Percentiles rank a stretch among this genome's conserved stretches.
These are phyloP conservation scores for Corynorhinus townsendii DNA, from an alignment of 2,113 vertebrate species.

Conservation along the genomic window DNA sequence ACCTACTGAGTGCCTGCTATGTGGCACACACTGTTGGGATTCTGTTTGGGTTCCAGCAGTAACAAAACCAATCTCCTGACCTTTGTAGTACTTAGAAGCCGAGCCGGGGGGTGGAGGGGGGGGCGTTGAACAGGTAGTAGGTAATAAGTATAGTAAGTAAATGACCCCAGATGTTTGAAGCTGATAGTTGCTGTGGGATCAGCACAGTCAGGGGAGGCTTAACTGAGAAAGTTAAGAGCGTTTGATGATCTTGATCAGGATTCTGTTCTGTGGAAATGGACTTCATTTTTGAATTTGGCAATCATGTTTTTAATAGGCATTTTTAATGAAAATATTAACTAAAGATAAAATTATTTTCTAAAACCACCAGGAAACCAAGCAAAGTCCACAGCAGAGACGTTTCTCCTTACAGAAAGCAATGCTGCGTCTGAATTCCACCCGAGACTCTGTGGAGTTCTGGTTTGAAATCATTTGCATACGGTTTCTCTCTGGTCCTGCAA, in stretches of 20 bases:
- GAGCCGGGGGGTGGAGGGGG: neutral
- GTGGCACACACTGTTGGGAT: neutral
- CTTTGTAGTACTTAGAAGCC: neutral
- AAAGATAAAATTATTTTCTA: neutral
- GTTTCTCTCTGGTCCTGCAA: neutral
- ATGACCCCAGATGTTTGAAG: neutral
- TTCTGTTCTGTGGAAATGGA: neutral
- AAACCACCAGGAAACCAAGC: neutral
- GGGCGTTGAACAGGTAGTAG: neutral
- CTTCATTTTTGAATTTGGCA: neutral
- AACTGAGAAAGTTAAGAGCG: neutral
- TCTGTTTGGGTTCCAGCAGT: neutral
- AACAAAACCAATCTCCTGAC: neutral
- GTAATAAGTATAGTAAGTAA: neutral
- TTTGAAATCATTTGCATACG: neutral
- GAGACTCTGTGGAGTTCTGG: neutral
- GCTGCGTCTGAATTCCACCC: too few relatives aligned
- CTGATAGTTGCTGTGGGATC: neutral
- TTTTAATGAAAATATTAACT: conserved; percentile 9
- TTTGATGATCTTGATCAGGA: neutral
- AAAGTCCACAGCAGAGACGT: neutral
- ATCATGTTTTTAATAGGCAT: neutral
- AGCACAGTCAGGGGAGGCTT: neutral
- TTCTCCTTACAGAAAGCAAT: neutral
- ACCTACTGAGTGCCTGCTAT: neutral